Base-by-base conservation (phyloP, 1,140 invertebrate genomes). In the Zophobas morio region DNA sequence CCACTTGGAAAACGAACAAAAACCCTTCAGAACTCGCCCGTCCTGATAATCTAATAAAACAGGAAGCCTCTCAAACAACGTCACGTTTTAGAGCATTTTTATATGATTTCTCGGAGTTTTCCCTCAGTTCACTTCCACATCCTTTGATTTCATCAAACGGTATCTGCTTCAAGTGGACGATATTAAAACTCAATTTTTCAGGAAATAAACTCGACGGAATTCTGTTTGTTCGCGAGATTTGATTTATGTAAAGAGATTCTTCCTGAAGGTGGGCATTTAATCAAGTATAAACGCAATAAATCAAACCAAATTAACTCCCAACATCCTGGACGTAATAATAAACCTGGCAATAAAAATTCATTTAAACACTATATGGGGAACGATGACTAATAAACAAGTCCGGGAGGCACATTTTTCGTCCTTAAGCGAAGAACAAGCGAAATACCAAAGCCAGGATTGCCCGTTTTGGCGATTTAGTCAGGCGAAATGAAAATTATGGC, bases 321-420 rank as follows among this genome's bases (percentile, higher is more conserved):
- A 60, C 56, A 60, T 60, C 56, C 56, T 60, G 4, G 6, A 2
- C 4, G 49, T n/a, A 5, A 51, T 51, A 4, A 4, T 51, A 20
- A 20, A 40, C 37, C 37, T 20, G 60, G 2, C n/a, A 66, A 66
- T 66, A 66, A 66, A 66, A 40, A 66, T 66, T 34, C 33, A 66
- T 66, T 66, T 60, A 60, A 60, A 60, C 8, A 34, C 54, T 56
- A 33, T 37, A 5, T 37, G 32, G n/a, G 6, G 34, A 35, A 36
- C 32, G 1, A 33, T 60, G 35, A 46, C 3, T 46, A 4, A 46
- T 46, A 46, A 46, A 46, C 42, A 3, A 4, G 42, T 8, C 3
- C 42, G 6, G 3, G 42, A 8, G 42, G 42, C 20, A 20, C 20
- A 20, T 20, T 20, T 20, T 20, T 20, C 20, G 20, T 20, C 20